Conservation (phyloP, 2,888 invertebrate genomes). For the Idaea biselata region DNA sequence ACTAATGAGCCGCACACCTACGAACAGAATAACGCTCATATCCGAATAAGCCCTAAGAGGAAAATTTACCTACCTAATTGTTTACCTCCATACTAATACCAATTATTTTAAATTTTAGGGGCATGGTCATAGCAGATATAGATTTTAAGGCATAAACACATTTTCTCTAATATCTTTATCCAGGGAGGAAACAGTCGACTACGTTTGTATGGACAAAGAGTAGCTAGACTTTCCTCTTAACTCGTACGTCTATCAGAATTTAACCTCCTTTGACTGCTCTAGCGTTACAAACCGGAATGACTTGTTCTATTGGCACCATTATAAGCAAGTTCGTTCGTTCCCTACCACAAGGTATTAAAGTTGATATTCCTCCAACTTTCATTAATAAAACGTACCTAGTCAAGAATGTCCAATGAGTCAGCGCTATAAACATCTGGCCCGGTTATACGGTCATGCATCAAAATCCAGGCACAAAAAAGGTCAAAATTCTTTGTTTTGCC, state of each 20-base stretch:
- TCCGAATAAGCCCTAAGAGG: too few relatives aligned
- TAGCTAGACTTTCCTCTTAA: too few relatives aligned
- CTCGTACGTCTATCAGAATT: constrained; percentile 10
- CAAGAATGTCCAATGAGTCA: constrained; percentile 53
- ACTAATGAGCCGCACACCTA: too few relatives aligned
- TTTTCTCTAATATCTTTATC: too few relatives aligned
- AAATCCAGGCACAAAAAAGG: constrained; percentile 48
- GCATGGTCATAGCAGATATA: too few relatives aligned
- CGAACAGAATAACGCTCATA: too few relatives aligned
- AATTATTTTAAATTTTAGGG: too few relatives aligned
- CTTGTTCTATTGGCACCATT: constrained; percentile 13
- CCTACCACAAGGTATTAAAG: constrained; percentile 19
- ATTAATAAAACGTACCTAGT: constrained; percentile 25
- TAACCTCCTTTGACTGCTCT: constrained; percentile 14
- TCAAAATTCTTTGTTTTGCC: constrained; percentile 31
- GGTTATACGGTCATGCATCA: constrained; percentile 51
- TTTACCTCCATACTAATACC: too few relatives aligned
- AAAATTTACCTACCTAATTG: too few relatives aligned
- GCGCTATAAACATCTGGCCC: constrained; percentile 62
- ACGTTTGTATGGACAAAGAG: too few relatives aligned
- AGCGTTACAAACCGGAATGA: constrained; percentile 13
- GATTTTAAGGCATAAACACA: too few relatives aligned
- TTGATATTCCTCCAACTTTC: constrained; percentile 8
- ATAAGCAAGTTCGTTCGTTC: constrained; percentile 6
- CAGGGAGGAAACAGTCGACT: too few relatives aligned